Conservation (phyloP, 2,888 invertebrate genomes). For the Tortrix viridana region DNA sequence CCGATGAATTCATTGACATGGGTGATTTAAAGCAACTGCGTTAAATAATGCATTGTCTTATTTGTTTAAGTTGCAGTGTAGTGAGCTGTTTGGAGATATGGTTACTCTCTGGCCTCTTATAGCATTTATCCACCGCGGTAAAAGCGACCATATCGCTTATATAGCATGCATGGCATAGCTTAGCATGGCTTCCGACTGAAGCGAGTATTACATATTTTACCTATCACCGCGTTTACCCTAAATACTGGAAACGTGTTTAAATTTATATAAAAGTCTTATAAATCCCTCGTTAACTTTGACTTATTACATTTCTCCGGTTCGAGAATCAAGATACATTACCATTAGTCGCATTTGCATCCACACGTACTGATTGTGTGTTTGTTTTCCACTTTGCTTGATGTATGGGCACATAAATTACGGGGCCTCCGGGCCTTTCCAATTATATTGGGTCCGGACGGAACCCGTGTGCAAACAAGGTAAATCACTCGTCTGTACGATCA, state of each 20-base stretch:
- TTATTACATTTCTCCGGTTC: neutral
- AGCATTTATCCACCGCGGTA: too few relatives aligned
- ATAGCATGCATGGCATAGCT: too few relatives aligned
- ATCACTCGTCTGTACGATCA: constrained; percentile 26
- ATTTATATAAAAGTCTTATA: too few relatives aligned
- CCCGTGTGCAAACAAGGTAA: constrained; percentile 33
- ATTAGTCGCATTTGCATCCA: constrained; percentile 52
- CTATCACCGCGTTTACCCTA: too few relatives aligned
- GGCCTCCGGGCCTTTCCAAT: constrained; percentile 69
- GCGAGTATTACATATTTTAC: too few relatives aligned
- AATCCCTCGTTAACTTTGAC: neutral
- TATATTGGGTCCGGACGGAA: constrained; percentile 46
- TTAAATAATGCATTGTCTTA: too few relatives aligned
- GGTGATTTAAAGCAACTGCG: constrained; percentile 21
- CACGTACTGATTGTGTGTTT: constrained; percentile 56
- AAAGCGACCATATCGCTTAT: too few relatives aligned
- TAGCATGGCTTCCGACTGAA: too few relatives aligned
- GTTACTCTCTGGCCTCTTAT: too few relatives aligned
- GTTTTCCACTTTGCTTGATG: constrained; percentile 63
- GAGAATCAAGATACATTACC: constrained; percentile 37
- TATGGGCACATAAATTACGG: constrained; percentile 71
- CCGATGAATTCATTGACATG: constrained; percentile 19
- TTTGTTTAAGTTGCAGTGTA: too few relatives aligned
- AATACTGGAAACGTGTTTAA: too few relatives aligned
- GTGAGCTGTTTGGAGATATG: too few relatives aligned